Conservation (phyloP, 2,888 invertebrate species). For the Phortica magna region DNA sequence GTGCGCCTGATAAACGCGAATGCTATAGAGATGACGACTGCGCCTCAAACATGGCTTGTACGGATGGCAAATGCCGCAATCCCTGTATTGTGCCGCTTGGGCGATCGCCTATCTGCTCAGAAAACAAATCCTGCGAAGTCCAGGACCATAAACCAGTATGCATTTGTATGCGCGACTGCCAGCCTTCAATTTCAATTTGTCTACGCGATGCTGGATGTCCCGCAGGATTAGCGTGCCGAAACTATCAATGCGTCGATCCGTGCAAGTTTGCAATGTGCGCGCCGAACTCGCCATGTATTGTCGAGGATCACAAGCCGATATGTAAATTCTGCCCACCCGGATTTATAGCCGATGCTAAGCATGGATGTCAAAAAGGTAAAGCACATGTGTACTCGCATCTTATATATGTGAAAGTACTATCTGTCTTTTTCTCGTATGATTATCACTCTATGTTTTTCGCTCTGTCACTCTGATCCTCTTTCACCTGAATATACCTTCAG, state of each 20-base stretch:
- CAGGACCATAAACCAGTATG: constrained; percentile 92
- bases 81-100: constrained; percentile 85
- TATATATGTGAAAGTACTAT: constrained; percentile 32
- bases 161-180: constrained; percentile 92
- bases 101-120: constrained; percentile 83
- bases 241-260: constrained; percentile 94
- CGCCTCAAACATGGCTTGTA: constrained; percentile 90
- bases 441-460: constrained; percentile 35
- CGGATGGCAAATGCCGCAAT: constrained; percentile 90
- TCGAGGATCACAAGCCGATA: constrained; percentile 95
- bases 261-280: constrained; percentile 92
- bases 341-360: constrained; percentile 93
- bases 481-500: constrained; percentile 45
- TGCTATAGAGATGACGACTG: constrained; percentile 91
- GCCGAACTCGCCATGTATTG: constrained; percentile 91
- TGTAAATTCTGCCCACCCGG: constrained; percentile 98
- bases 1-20: constrained; percentile 89
- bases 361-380: constrained; percentile 98
- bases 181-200: constrained; percentile 91
- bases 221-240: constrained; percentile 89
- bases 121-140: constrained; percentile 92
- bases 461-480: constrained; percentile 44
- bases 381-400: constrained; percentile 69
- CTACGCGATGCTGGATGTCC: constrained; percentile 94
- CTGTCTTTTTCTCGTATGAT: constrained; percentile 30